Conservation (phyloP, 1,140 invertebrate genomes). For the Lordiphosa collinella region DNA sequence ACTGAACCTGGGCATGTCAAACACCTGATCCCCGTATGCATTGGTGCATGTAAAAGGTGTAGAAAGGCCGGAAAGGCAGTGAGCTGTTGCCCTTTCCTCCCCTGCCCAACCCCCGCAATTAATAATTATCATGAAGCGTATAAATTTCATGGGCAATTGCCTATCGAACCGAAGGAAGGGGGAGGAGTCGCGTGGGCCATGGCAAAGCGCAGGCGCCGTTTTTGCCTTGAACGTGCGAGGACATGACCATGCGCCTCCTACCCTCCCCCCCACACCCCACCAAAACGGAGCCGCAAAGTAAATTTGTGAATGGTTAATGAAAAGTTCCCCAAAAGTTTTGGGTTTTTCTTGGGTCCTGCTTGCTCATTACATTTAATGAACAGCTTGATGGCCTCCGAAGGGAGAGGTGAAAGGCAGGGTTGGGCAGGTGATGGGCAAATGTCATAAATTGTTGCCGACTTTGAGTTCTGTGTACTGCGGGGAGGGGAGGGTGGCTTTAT, state of each 20-base stretch:
- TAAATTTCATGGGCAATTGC: slow-evolving; percentile 75
- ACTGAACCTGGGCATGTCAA: slow-evolving; percentile 48
- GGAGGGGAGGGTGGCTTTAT: slow-evolving; percentile 9
- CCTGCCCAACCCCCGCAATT: slow-evolving; percentile 45
- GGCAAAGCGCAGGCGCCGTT: slow-evolving; percentile 53
- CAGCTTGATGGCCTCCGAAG: slow-evolving; percentile 23
- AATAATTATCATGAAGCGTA: slow-evolving; percentile 65
- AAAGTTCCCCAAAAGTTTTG: slow-evolving; percentile 44
- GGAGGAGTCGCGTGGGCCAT: slow-evolving; percentile 45
- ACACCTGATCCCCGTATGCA: slow-evolving; percentile 70
- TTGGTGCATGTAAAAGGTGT: slow-evolving; percentile 75
- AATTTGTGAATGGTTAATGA: slow-evolving; percentile 78
- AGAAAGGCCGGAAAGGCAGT: slow-evolving; percentile 64
- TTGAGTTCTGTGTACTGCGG: background rate
- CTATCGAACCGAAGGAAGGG: background rate
- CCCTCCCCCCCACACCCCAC: background rate
- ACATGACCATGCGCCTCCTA: slow-evolving; percentile 31
- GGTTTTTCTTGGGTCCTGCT: slow-evolving; percentile 17
- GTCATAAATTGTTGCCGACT: slow-evolving; percentile 60
- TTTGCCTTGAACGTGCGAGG: slow-evolving; percentile 55
- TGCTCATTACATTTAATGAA: slow-evolving; percentile 69
- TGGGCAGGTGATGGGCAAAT: slow-evolving; percentile 51
- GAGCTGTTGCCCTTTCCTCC: slow-evolving; percentile 1
- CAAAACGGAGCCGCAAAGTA: slow-evolving; percentile 53
- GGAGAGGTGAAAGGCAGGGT: background rate